Evolutionary conservation across 2,888 invertebrate species (phyloP).

Genomic region (Latrodectus elegans): DNA sequence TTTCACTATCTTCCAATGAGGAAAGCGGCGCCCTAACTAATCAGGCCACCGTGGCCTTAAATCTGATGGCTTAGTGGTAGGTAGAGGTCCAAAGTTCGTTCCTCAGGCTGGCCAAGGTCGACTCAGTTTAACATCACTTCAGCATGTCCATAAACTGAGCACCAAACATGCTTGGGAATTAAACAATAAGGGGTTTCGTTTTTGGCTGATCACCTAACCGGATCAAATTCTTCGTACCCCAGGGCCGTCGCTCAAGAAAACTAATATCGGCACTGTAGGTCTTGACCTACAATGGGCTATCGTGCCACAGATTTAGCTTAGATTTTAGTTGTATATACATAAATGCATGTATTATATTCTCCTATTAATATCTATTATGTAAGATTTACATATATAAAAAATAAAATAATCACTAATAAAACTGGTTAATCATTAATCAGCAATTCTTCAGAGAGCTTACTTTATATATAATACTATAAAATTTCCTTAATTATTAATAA

Average conservation of each 20-base stretch:
- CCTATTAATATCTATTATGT: too few relatives aligned
- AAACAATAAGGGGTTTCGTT: background rate
- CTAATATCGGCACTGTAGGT: background rate
- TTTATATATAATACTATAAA: too few relatives aligned
- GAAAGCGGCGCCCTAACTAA: background rate
- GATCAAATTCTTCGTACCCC: background rate
- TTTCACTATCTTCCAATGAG: background rate
- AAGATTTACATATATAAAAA: too few relatives aligned
- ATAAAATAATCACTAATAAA: too few relatives aligned
- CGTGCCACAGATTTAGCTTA: background rate
- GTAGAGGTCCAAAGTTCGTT: background rate
- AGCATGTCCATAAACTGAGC: background rate
- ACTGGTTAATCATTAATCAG: too few relatives aligned
- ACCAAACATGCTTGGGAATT: background rate
- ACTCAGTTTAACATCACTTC: background rate
- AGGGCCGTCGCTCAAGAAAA: background rate
- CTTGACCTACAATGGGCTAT: background rate
- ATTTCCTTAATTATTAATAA: too few relatives aligned
- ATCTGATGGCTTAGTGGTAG: background rate
- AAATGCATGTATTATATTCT: background rate
- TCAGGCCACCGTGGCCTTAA: background rate
- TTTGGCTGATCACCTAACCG: background rate
- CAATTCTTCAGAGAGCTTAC: too few relatives aligned
- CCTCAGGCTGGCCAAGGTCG: background rate
- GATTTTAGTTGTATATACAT: background rate